Evolutionary conservation across 2,797 vertebrate genomes (phyloP).

Genomic region (Pelobates cultripes): DNA sequence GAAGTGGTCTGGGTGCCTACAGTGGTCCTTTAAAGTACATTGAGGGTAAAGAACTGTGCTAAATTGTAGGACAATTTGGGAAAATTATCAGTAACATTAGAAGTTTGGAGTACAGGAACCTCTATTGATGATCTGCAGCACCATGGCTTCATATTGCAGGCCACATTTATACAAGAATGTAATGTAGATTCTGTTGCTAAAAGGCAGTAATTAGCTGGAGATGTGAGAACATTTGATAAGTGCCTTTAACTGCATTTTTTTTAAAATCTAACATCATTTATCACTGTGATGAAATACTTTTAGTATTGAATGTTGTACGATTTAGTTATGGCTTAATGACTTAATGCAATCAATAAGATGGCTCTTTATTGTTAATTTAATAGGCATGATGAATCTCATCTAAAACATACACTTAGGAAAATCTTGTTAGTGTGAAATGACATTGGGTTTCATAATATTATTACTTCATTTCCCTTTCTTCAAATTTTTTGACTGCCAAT

Average conservation of each 20-base stretch:
- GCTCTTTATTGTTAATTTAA: neutral
- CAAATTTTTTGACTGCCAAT: neutral
- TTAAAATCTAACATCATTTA: neutral
- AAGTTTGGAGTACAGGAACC: no score
- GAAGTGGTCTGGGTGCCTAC: no score
- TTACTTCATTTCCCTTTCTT: neutral
- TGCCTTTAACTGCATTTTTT: neutral
- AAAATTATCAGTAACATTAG: no score
- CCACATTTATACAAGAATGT: no score
- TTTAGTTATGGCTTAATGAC: neutral
- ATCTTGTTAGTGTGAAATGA: neutral
- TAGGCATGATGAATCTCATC: neutral
- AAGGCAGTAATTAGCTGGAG: neutral
- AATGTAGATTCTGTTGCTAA: no score
- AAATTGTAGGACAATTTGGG: no score
- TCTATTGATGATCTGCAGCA: no score
- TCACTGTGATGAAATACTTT: neutral
- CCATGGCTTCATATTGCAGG: no score
- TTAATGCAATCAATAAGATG: slow-evolving; percentile 3
- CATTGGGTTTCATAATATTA: neutral
- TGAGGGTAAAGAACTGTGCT: no score
- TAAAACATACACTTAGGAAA: neutral
- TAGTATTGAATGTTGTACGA: slow-evolving; percentile 1
- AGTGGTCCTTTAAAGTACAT: no score
- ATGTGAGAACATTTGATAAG: slow-evolving; percentile 1